A percentile compares a stretch with the other conserved stretches of the same genome.
Evolutionary conservation across 2,888 invertebrate genomes (phyloP).

Genomic region (Mythimna loreyi): DNA sequence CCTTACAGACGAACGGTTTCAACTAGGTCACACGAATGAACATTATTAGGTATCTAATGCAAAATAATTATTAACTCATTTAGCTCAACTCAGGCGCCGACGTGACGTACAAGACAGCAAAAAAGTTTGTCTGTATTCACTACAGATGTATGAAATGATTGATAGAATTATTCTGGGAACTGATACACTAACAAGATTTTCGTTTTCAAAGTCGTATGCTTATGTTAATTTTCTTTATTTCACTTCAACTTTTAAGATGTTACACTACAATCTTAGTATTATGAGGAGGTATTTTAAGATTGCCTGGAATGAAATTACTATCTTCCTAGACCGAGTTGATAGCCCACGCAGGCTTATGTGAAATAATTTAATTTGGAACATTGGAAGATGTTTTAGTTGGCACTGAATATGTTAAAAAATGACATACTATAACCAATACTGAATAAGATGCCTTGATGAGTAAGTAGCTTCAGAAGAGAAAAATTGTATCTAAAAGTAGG

Average conservation of each 20-base stretch:
- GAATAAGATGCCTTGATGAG: conserved; percentile 25
- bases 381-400: conserved; percentile 6
- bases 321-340: neutral
- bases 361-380: no score
- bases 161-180: no score
- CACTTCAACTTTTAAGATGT: neutral
- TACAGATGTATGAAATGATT: neutral
- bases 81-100: no score
- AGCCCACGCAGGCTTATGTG: neutral
- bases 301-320: conserved; percentile 8
- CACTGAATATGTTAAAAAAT: conserved; percentile 53
- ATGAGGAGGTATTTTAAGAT: neutral
- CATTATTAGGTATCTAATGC: no score
- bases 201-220: neutral
- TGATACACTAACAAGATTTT: neutral
- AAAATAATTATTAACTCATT: no score
- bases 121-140: neutral
- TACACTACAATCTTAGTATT: neutral
- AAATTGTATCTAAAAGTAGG: conserved; percentile 53
- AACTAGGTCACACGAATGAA: neutral
- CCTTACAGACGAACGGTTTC: neutral
- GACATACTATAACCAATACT: conserved; percentile 39
- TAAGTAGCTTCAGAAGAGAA: conserved; percentile 49
- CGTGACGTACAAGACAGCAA: no score
- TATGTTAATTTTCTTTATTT: neutral